These are phyloP conservation scores for Orius insidiosus DNA, from an alignment of 1,140 invertebrate species.

Conservation along the genomic window DNA sequence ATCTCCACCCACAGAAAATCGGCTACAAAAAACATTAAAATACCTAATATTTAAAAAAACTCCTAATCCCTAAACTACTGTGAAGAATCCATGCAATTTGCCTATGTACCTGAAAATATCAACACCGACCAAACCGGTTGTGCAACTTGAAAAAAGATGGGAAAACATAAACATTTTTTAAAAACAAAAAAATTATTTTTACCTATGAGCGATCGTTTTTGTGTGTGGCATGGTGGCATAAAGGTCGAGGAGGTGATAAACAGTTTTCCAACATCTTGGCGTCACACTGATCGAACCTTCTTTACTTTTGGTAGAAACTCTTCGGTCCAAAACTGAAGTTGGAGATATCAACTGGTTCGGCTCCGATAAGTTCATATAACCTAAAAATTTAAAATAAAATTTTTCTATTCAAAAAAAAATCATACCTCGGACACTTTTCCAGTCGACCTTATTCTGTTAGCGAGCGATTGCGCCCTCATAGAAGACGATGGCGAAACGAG, in stretches of 20 bases:
- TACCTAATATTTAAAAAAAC: background rate
- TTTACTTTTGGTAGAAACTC: slow-evolving; percentile 15
- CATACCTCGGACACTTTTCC: slow-evolving; percentile 62
- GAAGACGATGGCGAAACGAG: slow-evolving; percentile 41
- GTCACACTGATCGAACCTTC: slow-evolving; percentile 26
- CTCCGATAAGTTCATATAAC: slow-evolving; percentile 50
- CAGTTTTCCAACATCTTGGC: slow-evolving; percentile 83
- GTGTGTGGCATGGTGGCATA: slow-evolving; percentile 89
- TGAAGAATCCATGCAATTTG: background rate
- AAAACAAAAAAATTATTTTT: slow-evolving; percentile 3
- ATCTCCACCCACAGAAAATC: slow-evolving; percentile 30
- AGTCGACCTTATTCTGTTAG: slow-evolving; percentile 65
- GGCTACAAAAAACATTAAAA: slow-evolving; percentile 20
- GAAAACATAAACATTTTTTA: too few species aligned
- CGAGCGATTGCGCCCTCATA: slow-evolving; percentile 61
- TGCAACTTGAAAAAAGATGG: background rate
- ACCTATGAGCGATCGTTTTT: slow-evolving; percentile 60
- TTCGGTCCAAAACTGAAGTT: slow-evolving; percentile 17
- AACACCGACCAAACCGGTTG: too few species aligned
- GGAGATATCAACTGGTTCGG: slow-evolving; percentile 20
- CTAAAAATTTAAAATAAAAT: slow-evolving; percentile 23
- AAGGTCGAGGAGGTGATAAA: slow-evolving; percentile 79
- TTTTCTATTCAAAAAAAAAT: background rate
- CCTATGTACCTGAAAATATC: too few species aligned
- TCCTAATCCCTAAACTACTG: background rate